Percentiles rank a stretch among this genome's conserved stretches.
phyloP scores from a whole-genome alignment of 2,888 invertebrate genomes.

The Ischnura elegans region DNA sequence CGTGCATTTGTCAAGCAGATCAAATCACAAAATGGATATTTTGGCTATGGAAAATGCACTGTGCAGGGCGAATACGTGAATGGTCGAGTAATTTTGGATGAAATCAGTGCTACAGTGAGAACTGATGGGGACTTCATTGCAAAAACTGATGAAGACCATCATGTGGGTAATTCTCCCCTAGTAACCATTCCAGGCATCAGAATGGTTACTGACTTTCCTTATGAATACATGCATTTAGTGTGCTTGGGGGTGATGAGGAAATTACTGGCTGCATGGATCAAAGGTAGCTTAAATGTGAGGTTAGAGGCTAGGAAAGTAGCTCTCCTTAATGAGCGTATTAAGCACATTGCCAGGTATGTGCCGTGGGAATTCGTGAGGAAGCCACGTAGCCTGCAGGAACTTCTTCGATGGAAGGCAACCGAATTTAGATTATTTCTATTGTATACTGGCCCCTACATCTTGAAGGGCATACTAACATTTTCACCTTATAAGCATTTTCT shows the following conservation, averaged over 20 bases:
- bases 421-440: slow-evolving; percentile 70
- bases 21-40: slow-evolving; percentile 73
- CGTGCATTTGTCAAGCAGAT: slow-evolving; percentile 72
- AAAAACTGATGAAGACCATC: slow-evolving; percentile 72
- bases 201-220: slow-evolving; percentile 45
- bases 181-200: slow-evolving; percentile 71
- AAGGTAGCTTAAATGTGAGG: slow-evolving; percentile 65
- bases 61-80: slow-evolving; percentile 71
- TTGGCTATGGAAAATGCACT: slow-evolving; percentile 73
- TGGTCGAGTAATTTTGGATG: slow-evolving; percentile 71
- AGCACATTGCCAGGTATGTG: slow-evolving; percentile 68
- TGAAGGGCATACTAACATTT: slow-evolving; percentile 56
- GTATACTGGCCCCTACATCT: slow-evolving; percentile 69
- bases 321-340: slow-evolving; percentile 68
- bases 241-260: slow-evolving; percentile 70
- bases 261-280: slow-evolving; percentile 68
- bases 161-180: slow-evolving; percentile 71
- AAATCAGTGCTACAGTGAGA: slow-evolving; percentile 70
- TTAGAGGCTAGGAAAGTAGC: slow-evolving; percentile 48
- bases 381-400: slow-evolving; percentile 69
- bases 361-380: slow-evolving; percentile 70
- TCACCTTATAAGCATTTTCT: neutral
- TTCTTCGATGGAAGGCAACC: slow-evolving; percentile 71
- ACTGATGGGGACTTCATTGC: slow-evolving; percentile 72
- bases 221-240: slow-evolving; percentile 65